A percentile compares a stretch with the other conserved stretches of the same genome.
Evolutionary conservation across 2,888 invertebrate genomes (phyloP).

Genomic region (Pseudeuparius sepicola): DNA sequence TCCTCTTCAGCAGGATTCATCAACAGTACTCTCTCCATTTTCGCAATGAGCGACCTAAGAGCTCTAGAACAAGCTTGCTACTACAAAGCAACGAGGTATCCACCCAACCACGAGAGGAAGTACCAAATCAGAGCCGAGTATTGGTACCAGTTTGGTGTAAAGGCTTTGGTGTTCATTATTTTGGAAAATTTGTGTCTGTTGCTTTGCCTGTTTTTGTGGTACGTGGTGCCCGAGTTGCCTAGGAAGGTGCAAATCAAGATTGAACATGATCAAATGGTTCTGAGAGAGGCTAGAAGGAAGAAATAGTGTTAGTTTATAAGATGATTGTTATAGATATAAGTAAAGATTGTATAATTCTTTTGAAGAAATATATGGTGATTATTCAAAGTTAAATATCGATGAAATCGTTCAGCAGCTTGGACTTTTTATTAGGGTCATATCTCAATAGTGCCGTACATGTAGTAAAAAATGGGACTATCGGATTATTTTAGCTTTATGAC

Average conservation of each 20-base stretch:
- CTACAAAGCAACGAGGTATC: constrained; percentile 36
- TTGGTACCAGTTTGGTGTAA: constrained; percentile 48
- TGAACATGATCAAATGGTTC: constrained; percentile 12
- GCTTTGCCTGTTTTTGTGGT: constrained; percentile 12
- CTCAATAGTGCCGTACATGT: too few relatives aligned
- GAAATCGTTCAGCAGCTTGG: too few relatives aligned
- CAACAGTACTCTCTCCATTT: constrained; percentile 22
- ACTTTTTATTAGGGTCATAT: too few relatives aligned
- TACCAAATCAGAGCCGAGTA: constrained; percentile 39
- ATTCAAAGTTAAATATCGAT: too few relatives aligned
- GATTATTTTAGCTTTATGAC: too few relatives aligned
- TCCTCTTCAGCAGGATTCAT: constrained; percentile 20
- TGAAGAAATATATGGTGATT: too few relatives aligned
- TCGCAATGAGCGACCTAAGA: too few relatives aligned
- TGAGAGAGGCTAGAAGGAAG: constrained; percentile 19
- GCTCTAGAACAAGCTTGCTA: constrained; percentile 27
- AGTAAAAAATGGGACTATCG: too few relatives aligned
- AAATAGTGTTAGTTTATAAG: too few relatives aligned
- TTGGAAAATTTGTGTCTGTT: constrained; percentile 38
- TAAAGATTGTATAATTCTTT: too few relatives aligned
- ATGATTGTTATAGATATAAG: too few relatives aligned
- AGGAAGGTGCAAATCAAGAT: constrained; percentile 15
- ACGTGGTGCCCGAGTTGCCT: constrained; percentile 14
- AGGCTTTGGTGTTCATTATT: constrained; percentile 48
- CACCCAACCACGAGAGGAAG: constrained; percentile 25